Conservation (phyloP, 1,140 invertebrate genomes). For the Brachionus rubens region DNA sequence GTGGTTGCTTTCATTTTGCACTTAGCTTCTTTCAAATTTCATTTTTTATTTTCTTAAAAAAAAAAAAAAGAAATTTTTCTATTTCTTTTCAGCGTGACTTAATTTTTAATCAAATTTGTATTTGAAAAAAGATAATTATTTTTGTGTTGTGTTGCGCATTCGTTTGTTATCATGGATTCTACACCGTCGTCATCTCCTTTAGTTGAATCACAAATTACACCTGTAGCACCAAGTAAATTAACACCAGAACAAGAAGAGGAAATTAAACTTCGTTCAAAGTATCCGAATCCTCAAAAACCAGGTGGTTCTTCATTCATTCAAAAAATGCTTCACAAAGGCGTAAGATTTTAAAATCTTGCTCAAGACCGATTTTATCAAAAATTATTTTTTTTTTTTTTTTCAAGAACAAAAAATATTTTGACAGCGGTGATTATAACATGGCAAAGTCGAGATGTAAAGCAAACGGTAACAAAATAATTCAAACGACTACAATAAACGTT, state of each 20-base stretch:
- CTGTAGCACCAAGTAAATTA: background rate
- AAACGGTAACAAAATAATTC: background rate
- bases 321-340: constrained; percentile 44
- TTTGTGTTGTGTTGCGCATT: background rate
- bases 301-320: constrained; percentile 34
- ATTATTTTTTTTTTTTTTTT: background rate
- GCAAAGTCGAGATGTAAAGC: constrained; percentile 22
- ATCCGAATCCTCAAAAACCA: constrained; percentile 41
- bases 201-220: background rate
- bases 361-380: background rate
- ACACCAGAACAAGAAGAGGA: constrained; percentile 45
- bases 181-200: constrained; percentile 8
- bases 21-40: constrained; percentile 11
- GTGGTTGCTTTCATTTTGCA: no score
- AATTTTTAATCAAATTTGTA: background rate
- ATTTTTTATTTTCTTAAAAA: background rate
- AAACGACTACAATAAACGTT: background rate
- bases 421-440: constrained; percentile 43
- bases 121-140: background rate
- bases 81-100: background rate
- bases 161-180: constrained; percentile 28
- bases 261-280: constrained; percentile 26
- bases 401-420: constrained; percentile 43
- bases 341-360: background rate
- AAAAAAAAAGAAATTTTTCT: background rate